phyloP scores from a whole-genome alignment of 2,113 vertebrate species.

The Poecile atricapillus region DNA sequence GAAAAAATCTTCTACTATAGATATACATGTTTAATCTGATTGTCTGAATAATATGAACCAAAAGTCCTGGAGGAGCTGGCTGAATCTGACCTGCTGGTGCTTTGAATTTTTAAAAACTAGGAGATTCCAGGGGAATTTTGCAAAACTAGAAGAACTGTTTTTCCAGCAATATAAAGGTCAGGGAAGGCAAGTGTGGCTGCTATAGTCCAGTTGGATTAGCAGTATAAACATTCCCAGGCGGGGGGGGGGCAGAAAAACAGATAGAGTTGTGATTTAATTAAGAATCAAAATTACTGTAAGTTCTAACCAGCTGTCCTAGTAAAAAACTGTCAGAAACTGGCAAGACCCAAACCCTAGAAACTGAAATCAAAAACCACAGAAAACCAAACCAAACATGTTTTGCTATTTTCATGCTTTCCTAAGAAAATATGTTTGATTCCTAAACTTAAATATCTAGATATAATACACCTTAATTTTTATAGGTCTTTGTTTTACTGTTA shows the following conservation, averaged over 20 bases:
- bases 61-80: background rate
- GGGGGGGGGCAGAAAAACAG: rapidly evolving
- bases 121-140: background rate
- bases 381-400: background rate
- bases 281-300: background rate
- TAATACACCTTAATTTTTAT: background rate
- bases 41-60: background rate
- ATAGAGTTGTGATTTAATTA: background rate
- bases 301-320: background rate
- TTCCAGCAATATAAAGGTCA: background rate
- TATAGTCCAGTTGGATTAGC: background rate
- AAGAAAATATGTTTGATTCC: background rate
- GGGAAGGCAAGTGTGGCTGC: background rate
- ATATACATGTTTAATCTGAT: background rate
- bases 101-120: background rate
- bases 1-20: background rate
- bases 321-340: background rate
- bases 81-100: background rate
- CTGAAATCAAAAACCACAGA: rapidly evolving
- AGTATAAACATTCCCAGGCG: background rate
- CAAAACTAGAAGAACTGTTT: background rate
- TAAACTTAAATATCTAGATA: background rate
- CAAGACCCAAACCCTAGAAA: background rate
- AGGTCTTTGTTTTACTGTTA: background rate
- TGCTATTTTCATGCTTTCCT: background rate